Evolutionary conservation across 37 sponge, comb jelly and placozoan species (phyloP).

Genomic region (Mnemiopsis leidyi): DNA sequence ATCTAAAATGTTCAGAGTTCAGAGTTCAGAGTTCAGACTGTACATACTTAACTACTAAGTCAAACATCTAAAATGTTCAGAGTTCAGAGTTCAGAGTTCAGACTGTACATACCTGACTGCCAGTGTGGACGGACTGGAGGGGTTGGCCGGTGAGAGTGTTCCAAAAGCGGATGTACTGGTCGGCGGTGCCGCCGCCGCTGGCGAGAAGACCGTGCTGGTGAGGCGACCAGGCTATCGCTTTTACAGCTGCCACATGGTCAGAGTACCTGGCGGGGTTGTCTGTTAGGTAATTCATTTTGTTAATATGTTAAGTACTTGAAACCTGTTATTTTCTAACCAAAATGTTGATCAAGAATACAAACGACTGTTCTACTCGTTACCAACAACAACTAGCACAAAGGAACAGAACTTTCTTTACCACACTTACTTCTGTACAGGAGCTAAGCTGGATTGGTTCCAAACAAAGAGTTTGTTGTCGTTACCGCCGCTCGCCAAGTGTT

Average conservation of each 20-base stretch:
- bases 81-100: no score
- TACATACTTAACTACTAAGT: no score
- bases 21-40: no score
- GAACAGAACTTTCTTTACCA: no score
- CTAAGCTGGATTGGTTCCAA: background rate
- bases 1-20: no score
- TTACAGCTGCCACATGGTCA: constrained; percentile 92
- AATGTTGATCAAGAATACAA: no score
- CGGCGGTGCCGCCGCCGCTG: constrained; percentile 68
- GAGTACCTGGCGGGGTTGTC: constrained; percentile 73
- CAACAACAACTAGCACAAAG: no score
- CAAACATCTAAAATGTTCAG: no score
- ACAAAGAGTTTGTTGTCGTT: constrained; percentile 66
- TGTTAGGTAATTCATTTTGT: no score
- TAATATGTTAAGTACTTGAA: no score
- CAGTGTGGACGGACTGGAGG: constrained; percentile 40
- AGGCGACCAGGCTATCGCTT: constrained; percentile 97
- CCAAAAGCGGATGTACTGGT: constrained; percentile 69
- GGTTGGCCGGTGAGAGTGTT: constrained; percentile 66
- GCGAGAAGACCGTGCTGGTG: constrained; percentile 76
- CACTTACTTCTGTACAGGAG: constrained; percentile 10
- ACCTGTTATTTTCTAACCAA: no score
- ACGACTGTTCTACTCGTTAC: no score
- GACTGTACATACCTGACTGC: constrained; percentile 56
- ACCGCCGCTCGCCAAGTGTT: constrained; percentile 67